These are phyloP conservation scores for Cariama cristata DNA, from an alignment of 2,113 vertebrate genomes.

Conservation along the genomic window DNA sequence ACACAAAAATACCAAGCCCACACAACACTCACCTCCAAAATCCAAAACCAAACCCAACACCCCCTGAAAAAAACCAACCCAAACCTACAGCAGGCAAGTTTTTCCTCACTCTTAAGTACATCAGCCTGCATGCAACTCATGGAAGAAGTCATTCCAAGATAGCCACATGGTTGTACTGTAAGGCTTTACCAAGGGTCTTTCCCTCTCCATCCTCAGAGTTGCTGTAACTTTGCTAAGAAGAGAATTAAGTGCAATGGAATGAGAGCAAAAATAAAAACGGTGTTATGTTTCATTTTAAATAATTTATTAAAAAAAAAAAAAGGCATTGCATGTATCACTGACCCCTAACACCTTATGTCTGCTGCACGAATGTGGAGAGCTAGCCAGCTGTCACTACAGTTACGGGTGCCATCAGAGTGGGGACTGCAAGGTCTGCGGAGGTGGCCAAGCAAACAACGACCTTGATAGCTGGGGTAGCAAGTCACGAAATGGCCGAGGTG, in stretches of 20 bases:
- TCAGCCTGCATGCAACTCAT: not conserved
- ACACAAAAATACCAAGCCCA: too few species aligned
- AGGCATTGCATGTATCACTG: too few species aligned
- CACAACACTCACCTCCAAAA: too few species aligned
- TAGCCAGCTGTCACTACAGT: not conserved
- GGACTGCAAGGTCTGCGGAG: not conserved
- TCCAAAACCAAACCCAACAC: too few species aligned
- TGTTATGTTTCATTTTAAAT: not conserved
- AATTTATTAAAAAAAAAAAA: not conserved
- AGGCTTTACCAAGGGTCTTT: not conserved
- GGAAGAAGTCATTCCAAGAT: not conserved
- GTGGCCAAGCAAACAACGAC: not conserved
- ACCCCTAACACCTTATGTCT: not conserved
- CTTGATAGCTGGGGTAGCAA: not conserved
- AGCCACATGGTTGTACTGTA: not conserved
- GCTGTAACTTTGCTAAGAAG: not conserved
- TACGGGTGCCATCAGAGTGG: rapidly evolving
- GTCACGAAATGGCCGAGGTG: not conserved
- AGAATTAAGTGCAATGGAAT: not conserved
- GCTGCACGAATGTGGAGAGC: rapidly evolving
- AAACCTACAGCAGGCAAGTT: not conserved
- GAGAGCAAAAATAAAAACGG: not conserved
- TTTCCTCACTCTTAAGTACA: not conserved
- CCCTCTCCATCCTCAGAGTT: not conserved
- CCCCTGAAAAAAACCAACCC: not conserved